Percentiles rank a stretch among this genome's conserved stretches.
These are phyloP conservation scores for Coregonus suidteri DNA, from an alignment of 2,797 vertebrate genomes.

Conservation along the genomic window DNA sequence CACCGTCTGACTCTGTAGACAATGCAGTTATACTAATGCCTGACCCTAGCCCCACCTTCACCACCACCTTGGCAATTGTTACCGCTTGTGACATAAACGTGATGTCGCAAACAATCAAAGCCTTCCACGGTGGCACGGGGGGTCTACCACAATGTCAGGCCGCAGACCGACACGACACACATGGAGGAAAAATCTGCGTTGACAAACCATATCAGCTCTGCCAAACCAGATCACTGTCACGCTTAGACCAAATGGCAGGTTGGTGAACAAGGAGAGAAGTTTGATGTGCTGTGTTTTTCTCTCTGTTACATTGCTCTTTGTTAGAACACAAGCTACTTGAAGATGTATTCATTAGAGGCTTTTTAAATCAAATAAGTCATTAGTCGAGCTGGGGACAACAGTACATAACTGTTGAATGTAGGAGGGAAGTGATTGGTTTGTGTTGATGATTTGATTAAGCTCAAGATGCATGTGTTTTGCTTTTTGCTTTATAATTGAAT, in stretches of 20 bases:
- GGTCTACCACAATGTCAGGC: slow-evolving; percentile 65
- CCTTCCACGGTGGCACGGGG: slow-evolving; percentile 58
- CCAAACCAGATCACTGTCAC: slow-evolving; percentile 73
- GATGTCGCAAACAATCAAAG: slow-evolving; percentile 64
- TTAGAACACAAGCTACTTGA: slow-evolving; percentile 10
- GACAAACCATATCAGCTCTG: slow-evolving; percentile 80
- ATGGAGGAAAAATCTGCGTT: slow-evolving; percentile 66
- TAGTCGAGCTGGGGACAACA: neutral
- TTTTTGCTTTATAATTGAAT: slow-evolving; percentile 7
- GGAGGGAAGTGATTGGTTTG: slow-evolving; percentile 5
- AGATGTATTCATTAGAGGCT: slow-evolving; percentile 3
- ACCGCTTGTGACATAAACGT: slow-evolving; percentile 51
- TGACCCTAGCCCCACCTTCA: neutral
- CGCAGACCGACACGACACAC: slow-evolving; percentile 57
- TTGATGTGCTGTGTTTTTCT: neutral
- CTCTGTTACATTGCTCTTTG: neutral
- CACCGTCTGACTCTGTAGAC: neutral
- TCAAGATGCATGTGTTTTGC: neutral
- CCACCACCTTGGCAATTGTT: slow-evolving; percentile 58
- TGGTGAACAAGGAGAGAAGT: slow-evolving; percentile 5
- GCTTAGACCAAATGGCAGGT: slow-evolving; percentile 60
- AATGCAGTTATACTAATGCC: neutral
- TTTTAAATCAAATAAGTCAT: slow-evolving; percentile 10
- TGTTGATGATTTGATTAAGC: slow-evolving; percentile 24
- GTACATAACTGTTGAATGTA: neutral